These are phyloP conservation scores for Bradypus variegatus DNA, from an alignment of 2,797 vertebrate genomes.

Conservation along the genomic window DNA sequence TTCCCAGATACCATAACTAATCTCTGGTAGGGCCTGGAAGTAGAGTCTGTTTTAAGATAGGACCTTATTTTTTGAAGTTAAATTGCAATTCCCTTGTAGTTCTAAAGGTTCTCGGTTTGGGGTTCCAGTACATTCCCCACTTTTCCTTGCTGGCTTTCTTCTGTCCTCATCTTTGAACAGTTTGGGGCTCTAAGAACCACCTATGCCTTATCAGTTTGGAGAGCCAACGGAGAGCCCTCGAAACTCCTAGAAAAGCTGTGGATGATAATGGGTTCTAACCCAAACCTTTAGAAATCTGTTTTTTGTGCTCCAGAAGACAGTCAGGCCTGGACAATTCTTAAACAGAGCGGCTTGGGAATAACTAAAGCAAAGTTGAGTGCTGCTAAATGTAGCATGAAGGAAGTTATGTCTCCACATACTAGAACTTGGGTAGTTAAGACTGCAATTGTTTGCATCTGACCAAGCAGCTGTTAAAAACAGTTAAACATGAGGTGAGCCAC, in stretches of 20 bases:
- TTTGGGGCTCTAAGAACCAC: background rate
- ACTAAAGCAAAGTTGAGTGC: background rate
- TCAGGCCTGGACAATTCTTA: background rate
- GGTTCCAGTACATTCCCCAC: background rate
- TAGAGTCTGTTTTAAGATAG: background rate
- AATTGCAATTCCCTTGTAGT: too few relatives aligned
- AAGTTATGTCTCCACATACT: accelerated
- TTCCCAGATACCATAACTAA: accelerated
- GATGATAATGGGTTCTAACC: background rate
- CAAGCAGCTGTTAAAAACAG: background rate
- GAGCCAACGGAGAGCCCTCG: too few relatives aligned
- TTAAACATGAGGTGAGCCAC: background rate
- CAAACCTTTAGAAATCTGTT: too few relatives aligned
- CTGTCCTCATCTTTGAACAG: accelerated
- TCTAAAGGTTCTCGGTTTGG: background rate
- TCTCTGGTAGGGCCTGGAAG: background rate
- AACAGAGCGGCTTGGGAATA: background rate
- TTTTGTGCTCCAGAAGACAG: background rate
- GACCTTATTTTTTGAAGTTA: background rate
- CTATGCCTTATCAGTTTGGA: accelerated
- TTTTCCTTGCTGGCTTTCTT: background rate
- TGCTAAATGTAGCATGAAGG: accelerated
- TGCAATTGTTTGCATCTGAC: background rate
- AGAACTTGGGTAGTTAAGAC: accelerated
- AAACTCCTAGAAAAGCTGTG: background rate